Conservation (phyloP, 1,140 invertebrate genomes). For the Sinella curviseta region DNA sequence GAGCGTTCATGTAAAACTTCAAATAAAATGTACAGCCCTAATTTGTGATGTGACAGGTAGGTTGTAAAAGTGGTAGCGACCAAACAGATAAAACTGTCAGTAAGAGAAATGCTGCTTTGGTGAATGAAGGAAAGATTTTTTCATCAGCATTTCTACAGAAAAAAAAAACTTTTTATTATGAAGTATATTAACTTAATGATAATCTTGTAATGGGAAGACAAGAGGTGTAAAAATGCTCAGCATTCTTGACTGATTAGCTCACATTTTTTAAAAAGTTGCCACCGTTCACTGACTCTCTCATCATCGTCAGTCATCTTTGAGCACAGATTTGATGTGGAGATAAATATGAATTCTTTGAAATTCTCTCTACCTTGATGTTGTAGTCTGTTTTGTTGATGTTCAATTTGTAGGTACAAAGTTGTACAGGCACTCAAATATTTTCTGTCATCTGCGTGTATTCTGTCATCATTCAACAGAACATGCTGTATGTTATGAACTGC, state of each 20-base stretch:
- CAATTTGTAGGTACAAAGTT: neutral
- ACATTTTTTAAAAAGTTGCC: neutral
- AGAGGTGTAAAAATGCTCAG: constrained; percentile 40
- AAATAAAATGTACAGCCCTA: neutral
- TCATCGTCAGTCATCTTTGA: neutral
- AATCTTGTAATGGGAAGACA: constrained; percentile 32
- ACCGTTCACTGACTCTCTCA: constrained; percentile 1
- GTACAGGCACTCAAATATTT: neutral
- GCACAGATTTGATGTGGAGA: neutral
- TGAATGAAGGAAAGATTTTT: neutral
- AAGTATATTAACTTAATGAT: constrained; percentile 1
- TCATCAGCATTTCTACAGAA: neutral
- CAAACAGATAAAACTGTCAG: constrained; percentile 3
- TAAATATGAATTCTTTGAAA: constrained; percentile 14
- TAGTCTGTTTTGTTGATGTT: neutral
- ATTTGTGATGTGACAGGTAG: constrained; percentile 8
- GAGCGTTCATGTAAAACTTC: neutral
- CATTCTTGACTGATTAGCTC: constrained; percentile 40
- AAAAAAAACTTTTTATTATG: neutral
- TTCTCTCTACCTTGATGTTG: neutral
- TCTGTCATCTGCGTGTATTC: neutral
- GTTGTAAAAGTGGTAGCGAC: neutral
- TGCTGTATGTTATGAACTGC: too few relatives aligned
- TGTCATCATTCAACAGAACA: constrained; percentile 8
- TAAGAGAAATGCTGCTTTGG: neutral